Evolutionary conservation across 2,888 invertebrate genomes (phyloP).

Genomic region (Cyaniris semiargus): DNA sequence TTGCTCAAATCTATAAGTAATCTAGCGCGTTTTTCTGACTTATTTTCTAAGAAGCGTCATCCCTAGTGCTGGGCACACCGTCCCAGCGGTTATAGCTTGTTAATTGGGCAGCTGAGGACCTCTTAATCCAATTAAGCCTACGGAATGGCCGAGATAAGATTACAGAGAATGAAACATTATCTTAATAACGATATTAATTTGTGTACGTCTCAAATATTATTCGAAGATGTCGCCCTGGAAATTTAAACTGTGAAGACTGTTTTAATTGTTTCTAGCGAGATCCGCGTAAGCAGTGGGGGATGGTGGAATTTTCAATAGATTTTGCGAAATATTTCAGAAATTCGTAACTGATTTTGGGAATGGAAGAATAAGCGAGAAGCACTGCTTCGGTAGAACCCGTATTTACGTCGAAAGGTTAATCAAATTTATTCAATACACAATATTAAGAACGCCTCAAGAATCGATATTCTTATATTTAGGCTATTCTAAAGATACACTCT

Average conservation of each 20-base stretch:
- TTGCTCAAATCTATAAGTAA: neutral
- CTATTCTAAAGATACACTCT: too few species aligned
- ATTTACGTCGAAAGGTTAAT: too few species aligned
- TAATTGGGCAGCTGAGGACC: slow-evolving; percentile 7
- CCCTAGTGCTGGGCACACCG: neutral
- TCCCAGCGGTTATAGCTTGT: neutral
- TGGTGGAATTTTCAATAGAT: too few species aligned
- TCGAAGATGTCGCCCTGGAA: neutral
- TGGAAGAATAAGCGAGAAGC: neutral
- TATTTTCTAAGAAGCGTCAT: neutral
- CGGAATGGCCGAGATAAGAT: slow-evolving; percentile 6
- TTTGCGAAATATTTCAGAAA: neutral
- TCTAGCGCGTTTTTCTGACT: neutral
- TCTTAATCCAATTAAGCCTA: slow-evolving; percentile 2
- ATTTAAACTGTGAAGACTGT: neutral
- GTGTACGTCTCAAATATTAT: neutral
- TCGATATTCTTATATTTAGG: too few species aligned
- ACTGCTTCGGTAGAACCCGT: too few species aligned
- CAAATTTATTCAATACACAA: too few species aligned
- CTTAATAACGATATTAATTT: neutral
- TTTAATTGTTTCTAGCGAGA: neutral
- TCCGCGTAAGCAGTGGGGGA: too few species aligned
- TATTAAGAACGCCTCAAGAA: too few species aligned
- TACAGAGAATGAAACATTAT: neutral
- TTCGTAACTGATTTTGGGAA: neutral